Base-by-base conservation (phyloP, 35 echinoderm and acorn worm genomes). In the Lytechinus pictus region DNA sequence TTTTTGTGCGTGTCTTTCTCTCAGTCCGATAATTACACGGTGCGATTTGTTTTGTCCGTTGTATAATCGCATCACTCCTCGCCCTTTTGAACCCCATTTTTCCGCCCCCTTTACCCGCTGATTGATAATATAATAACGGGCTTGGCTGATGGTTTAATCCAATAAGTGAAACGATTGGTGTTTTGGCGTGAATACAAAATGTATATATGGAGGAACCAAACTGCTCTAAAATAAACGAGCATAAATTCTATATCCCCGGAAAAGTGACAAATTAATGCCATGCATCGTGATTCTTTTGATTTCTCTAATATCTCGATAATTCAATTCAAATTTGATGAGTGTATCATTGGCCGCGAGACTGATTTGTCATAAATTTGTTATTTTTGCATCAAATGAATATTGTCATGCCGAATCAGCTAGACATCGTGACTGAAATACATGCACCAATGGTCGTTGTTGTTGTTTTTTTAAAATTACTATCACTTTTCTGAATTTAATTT, bases 61-160 rank as follows among this genome's bases (percentile, higher is more conserved):
- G 16, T 79, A 79, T 79, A 79, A 79, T 79, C 66, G 7, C 66
- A n/a, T 79, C 66, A n/a, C 19, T 79, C 19, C 66, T 79, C 66
- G n/a, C 33, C 33, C 66, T 24, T 79, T 79, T 79, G 54, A 55
- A 55, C 16, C 16, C 52, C 16, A 29, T 14, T 54, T 53, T 53
- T 53, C 10, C 54, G 10, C 89, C 89, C 9, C 54, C 54, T 6
- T 54, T 91, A 8, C 54, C 54, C 54, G 44, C 28, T 54, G 89
- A 53, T 52, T 91, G 44, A 53, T 91, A 53, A 52, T 19, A 53
- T 91, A 4, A 54, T 53, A 54, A 54, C 44, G 51, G 28, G 44
- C 13, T 14, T 28, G 89, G n/a, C 44, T 91, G 89, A 53, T 53
- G 54, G 44, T 91, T 52, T 91, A 91, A 91, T 79, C 66, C 66